phyloP scores from a whole-genome alignment of 2,888 invertebrate genomes.

The Phlogophora meticulosa region DNA sequence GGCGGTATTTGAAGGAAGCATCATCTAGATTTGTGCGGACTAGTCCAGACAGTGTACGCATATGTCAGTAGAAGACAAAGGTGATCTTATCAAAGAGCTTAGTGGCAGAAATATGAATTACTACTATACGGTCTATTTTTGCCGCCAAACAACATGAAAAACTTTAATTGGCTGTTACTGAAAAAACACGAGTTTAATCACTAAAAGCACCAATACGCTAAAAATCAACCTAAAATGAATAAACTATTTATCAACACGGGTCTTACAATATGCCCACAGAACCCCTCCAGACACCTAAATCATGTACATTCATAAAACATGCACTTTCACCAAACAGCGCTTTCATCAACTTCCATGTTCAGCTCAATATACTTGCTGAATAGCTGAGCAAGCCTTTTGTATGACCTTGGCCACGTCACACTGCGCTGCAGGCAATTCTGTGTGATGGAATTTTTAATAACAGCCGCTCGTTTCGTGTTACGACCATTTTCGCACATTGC shows the following conservation, averaged over 20 bases:
- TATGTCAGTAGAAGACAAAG: too few species aligned
- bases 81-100: too few species aligned
- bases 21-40: too few species aligned
- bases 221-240: neutral
- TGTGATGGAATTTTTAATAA: conserved; percentile 89
- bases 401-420: conserved; percentile 74
- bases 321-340: conserved; percentile 34
- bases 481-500: conserved; percentile 82
- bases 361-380: conserved; percentile 65
- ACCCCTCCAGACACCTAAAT: conserved; percentile 22
- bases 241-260: neutral
- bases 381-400: conserved; percentile 79
- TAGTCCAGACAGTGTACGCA: too few species aligned
- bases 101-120: too few species aligned
- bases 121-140: too few species aligned
- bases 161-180: too few species aligned
- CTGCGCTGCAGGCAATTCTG: conserved; percentile 75
- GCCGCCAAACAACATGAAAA: too few species aligned
- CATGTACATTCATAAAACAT: conserved; percentile 46
- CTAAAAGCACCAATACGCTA: neutral
- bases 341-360: conserved; percentile 50
- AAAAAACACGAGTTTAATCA: too few species aligned
- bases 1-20: too few species aligned
- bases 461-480: conserved; percentile 74
- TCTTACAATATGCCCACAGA: neutral